Conservation (phyloP, 2,888 invertebrate species). For the Lasius fuliginosus region DNA sequence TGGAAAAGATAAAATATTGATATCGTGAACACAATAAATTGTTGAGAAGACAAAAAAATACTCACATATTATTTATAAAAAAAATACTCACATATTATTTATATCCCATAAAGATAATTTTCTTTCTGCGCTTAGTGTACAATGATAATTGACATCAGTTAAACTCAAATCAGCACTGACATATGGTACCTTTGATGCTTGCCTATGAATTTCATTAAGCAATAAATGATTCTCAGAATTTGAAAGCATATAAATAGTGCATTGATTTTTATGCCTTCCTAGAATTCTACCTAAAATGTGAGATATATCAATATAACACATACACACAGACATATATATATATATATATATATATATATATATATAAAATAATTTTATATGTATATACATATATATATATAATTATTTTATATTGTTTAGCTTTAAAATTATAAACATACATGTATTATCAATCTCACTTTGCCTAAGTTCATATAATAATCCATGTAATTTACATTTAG, state of each 20-base stretch:
- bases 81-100: conserved; percentile 73
- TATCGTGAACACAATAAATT: background rate
- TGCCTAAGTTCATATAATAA: conserved; percentile 77
- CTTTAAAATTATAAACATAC: conserved; percentile 60
- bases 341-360: conserved; percentile 35
- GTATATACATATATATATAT: background rate
- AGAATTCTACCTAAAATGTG: conserved; percentile 77
- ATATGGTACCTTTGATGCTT: conserved; percentile 77
- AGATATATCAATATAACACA: conserved; percentile 3
- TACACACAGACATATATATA: background rate
- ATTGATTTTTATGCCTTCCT: conserved; percentile 78
- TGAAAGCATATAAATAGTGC: conserved; percentile 75
- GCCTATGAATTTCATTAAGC: conserved; percentile 73
- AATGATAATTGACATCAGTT: conserved; percentile 76
- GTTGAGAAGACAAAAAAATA: conserved; percentile 34
- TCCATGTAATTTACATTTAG: conserved; percentile 75
- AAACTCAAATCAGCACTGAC: conserved; percentile 81
- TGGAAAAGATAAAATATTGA: conserved; percentile 56
- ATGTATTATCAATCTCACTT: conserved; percentile 62
- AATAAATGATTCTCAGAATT: conserved; percentile 69
- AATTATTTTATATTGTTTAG: background rate
- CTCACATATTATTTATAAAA: conserved; percentile 74
- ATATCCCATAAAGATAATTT: conserved; percentile 79
- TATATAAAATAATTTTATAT: conserved; percentile 20
- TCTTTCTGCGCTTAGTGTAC: conserved; percentile 76